Percentiles rank a stretch among this genome's conserved stretches.
Evolutionary conservation across 2,888 invertebrate species (phyloP).

Genomic region (Tetranychus piercei): DNA sequence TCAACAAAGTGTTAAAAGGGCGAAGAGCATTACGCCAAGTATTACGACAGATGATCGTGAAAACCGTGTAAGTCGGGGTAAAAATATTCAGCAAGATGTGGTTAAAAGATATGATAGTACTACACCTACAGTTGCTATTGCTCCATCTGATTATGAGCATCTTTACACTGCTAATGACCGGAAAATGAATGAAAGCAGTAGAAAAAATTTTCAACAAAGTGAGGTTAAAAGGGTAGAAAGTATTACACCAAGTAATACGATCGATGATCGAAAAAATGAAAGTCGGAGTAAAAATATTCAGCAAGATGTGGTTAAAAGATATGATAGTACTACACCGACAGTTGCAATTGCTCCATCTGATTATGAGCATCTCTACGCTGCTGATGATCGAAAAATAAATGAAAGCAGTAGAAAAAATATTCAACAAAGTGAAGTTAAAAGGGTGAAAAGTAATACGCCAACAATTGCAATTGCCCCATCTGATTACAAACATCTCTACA

Average conservation of each 20-base stretch:
- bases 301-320: neutral
- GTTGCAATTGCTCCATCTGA: conserved; percentile 9
- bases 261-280: neutral
- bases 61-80: neutral
- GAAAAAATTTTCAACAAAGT: neutral
- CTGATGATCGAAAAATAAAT: neutral
- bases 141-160: conserved; percentile 13
- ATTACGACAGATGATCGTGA: neutral
- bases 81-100: neutral
- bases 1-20: neutral
- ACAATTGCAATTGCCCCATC: conserved; percentile 9
- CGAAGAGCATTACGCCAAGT: neutral
- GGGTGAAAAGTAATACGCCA: neutral
- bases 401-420: neutral
- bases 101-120: neutral
- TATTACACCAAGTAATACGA: neutral
- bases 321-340: neutral
- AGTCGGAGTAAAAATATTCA: neutral
- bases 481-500: conserved; percentile 1
- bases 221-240: neutral
- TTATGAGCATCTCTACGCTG: conserved; percentile 6
- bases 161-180: neutral
- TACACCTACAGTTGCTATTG: conserved; percentile 2
- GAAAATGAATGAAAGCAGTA: neutral
- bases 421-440: neutral